Evolutionary conservation across 2,888 invertebrate species (phyloP), one percentile per base, ranked within the genome.

Genomic region (Drosophila helvetica): DNA sequence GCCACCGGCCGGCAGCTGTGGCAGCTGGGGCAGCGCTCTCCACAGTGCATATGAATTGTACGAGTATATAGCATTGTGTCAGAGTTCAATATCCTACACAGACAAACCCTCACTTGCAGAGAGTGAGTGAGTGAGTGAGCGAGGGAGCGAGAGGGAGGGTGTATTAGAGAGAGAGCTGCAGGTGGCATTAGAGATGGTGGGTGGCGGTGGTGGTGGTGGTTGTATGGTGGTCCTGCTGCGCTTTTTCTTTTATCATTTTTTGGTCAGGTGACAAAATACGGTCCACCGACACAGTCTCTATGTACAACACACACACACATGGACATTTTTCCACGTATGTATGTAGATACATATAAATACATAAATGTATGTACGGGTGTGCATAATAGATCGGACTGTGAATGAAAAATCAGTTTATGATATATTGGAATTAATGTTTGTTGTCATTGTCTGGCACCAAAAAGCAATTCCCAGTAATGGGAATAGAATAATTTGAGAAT

Each of bases 51-150:
- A 7, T 52, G 51, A 42, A 38, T 52, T 46, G 53, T 57, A 3
- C 53, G 30, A 53, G 22, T 68, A 42, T 53, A 56, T 64, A 66
- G 63, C 75, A 80, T 78, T 85, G 82, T 88, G 83, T 86, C 88
- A 86, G 87, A 86, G 86, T 86, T 86, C 86, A 86, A 86, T 86
- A 86, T 86, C 86, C 86, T 86, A 68, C 71, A 67, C 66, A 75
- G 75, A 60, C 70, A 67, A 65, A 72, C 17, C 22, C 74, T 48
- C 25, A 45, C 45, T 3, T 58, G 62, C 63, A 54, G 60, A 67
- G 66, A 43, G 62, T 19, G 19, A 33, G 55, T 48, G 15, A 19
- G 46, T 38, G 43, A 59, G 3, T 1, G 51, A 42, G 8, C 48
- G 38, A n/a, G 10, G 19, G 42, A 55, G 10, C 10, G 18, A 3